Evolutionary conservation across 2,888 invertebrate genomes (phyloP), one percentile per base, ranked within the genome.

Genomic region (Yponomeuta plumbellus): DNA sequence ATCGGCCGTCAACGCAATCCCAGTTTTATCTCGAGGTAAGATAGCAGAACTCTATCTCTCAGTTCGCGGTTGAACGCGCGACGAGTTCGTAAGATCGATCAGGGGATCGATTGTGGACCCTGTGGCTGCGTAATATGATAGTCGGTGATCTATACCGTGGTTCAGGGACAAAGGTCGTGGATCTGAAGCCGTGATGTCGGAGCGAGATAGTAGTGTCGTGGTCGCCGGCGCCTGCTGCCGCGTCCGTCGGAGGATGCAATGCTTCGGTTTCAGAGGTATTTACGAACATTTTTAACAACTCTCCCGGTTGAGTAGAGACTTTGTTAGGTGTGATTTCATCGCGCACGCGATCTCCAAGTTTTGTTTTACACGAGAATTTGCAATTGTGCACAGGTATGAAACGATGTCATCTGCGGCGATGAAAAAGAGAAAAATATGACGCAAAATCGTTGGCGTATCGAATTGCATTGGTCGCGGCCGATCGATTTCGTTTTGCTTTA

Each of bases 231-330:
- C 85, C 58, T 91, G 90, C 74, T 90, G 90, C 74, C 88, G 88
- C 76, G 83, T 86, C 83, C 89, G 90, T 71, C 76, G 88, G 61
- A 88, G 83, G 73, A 90, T 91, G 87, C 89, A 88, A 83, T 91
- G 91, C 76, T 91, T 91, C 72, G 89, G 89, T 79, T 84, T 89
- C 76, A 80, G 86, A 77, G 90, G 90, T 91, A 86, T 66, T 20
- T 56, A 65, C 23, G 20, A 44, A 20, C n/a, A 26, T 59, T 59
- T 39, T 26, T 34, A 22, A 11, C 22, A 59, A 20, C 61, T 58
- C 34, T 34, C 11, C 6, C 0, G n/a, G 8, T 20, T 8, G 39
- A 21, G n/a, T 58, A 58, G n/a, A 6, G 11, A 56, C 1, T 20
- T 34, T 34, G 20, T 11, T 17, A 52, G 34, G 34, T 34, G 34